Evolutionary conservation across 2,797 vertebrate genomes (phyloP).

Genomic region (Enteromius mattozi): DNA sequence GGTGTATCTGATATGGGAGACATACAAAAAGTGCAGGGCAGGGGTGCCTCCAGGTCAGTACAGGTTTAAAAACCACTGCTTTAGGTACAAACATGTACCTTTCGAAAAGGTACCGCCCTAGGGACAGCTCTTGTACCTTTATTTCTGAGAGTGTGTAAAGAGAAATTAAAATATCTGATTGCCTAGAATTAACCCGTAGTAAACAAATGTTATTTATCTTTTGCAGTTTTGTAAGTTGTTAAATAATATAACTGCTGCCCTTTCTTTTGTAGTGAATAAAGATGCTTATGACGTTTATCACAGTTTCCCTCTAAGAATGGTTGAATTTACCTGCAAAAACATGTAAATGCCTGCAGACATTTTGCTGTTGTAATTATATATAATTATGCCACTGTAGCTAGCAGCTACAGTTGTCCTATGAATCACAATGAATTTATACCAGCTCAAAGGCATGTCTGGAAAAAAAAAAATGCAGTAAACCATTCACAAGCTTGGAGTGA

Average conservation of each 20-base stretch:
- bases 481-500: no score
- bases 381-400: not conserved
- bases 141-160: not conserved
- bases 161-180: not conserved
- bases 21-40: no score
- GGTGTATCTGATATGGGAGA: no score
- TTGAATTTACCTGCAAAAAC: slow-evolving; percentile 1
- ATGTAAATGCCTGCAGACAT: not conserved
- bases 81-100: no score
- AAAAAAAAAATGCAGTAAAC: not conserved
- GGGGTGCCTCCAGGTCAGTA: no score
- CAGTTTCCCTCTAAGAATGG: not conserved
- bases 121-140: no score
- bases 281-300: not conserved
- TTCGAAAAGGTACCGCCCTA: no score
- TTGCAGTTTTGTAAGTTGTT: not conserved
- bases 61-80: no score
- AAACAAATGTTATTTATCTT: not conserved
- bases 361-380: not conserved
- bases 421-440: not conserved
- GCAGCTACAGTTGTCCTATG: not conserved
- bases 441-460: not conserved
- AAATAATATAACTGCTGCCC: not conserved
- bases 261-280: not conserved
- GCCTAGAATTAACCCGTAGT: not conserved